These are phyloP conservation scores for Catharus bicknelli DNA, from an alignment of 2,113 vertebrate species.

Conservation along the genomic window DNA sequence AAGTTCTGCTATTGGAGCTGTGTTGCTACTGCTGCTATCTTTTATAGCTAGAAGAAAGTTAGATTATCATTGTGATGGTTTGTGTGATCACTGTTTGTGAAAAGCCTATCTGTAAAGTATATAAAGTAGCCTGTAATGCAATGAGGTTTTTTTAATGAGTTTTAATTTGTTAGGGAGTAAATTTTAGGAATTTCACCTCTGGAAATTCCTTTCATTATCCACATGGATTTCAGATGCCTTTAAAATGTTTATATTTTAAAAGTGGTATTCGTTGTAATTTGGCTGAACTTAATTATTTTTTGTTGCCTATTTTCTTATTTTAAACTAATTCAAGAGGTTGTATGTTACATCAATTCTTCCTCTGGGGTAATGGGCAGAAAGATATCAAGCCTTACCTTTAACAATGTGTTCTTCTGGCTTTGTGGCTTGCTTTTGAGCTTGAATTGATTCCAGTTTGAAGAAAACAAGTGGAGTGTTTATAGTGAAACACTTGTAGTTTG, in stretches of 20 bases:
- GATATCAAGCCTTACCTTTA: neutral
- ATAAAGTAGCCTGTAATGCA: neutral
- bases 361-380: neutral
- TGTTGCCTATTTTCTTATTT: neutral
- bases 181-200: neutral
- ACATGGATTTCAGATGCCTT: neutral
- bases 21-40: neutral
- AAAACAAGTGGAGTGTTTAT: neutral
- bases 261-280: neutral
- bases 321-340: neutral
- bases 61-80: neutral
- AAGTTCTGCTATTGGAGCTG: neutral
- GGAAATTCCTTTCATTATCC: neutral
- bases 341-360: neutral
- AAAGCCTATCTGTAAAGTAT: neutral
- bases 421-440: neutral
- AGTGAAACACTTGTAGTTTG: neutral
- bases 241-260: neutral
- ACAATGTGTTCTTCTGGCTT: neutral
- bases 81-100: neutral
- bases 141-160: neutral
- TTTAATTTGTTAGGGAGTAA: neutral
- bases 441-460: neutral
- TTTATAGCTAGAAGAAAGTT: neutral
- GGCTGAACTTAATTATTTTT: neutral